Evolutionary conservation across 2,888 invertebrate genomes (phyloP).

Genomic region (Drosophila affinis): DNA sequence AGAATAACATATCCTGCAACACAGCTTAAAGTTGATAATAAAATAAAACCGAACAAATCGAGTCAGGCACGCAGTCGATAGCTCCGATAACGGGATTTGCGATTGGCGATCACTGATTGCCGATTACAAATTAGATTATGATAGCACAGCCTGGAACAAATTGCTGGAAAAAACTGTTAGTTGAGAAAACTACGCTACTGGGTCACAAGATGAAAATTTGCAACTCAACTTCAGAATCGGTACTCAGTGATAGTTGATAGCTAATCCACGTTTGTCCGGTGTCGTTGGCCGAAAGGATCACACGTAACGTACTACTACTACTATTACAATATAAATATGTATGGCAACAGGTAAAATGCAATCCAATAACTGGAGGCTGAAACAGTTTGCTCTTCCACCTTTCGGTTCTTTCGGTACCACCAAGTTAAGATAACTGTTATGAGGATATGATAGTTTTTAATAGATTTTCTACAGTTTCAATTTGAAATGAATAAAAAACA

Average conservation of each 20-base stretch:
- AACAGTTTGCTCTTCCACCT: conserved; percentile 70
- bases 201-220: neutral
- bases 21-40: conserved; percentile 49
- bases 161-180: neutral
- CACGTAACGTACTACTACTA: neutral
- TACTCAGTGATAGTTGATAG: neutral
- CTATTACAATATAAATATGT: conserved; percentile 2
- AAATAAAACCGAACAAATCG: conserved; percentile 9
- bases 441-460: conserved; percentile 54
- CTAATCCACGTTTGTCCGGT: neutral
- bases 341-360: conserved; percentile 25
- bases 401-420: conserved; percentile 73
- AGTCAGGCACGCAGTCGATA: neutral
- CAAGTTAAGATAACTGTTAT: conserved; percentile 56
- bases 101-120: conserved; percentile 1
- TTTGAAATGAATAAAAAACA: conserved; percentile 23
- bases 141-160: neutral
- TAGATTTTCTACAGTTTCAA: conserved; percentile 64
- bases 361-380: conserved; percentile 37
- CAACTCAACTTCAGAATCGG: neutral
- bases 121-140: conserved; percentile 8
- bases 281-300: too few relatives aligned
- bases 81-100: conserved; percentile 5
- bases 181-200: neutral
- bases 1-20: conserved; percentile 62